phyloP scores from a whole-genome alignment of 2,113 vertebrate species.

The Carassius gibelio region DNA sequence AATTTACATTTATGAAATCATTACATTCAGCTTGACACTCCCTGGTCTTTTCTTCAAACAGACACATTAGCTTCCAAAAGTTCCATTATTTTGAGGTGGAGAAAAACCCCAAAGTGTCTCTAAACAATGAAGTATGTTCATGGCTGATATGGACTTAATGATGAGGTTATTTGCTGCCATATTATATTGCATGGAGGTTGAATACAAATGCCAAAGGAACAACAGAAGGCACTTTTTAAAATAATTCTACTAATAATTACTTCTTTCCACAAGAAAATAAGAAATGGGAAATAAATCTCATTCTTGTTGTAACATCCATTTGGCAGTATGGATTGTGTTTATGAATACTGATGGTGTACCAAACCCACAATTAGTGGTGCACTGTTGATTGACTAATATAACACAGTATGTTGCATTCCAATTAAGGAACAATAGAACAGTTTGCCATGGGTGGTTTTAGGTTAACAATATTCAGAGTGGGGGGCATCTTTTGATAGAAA shows the following conservation, averaged over 20 bases:
- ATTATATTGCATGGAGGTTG: slow-evolving; percentile 29
- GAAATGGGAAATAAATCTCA: slow-evolving; percentile 1
- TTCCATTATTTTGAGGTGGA: slow-evolving; percentile 22
- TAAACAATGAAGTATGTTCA: slow-evolving; percentile 48
- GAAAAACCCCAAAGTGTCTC: slow-evolving; percentile 32
- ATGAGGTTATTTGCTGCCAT: slow-evolving; percentile 48
- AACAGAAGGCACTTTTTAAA: slow-evolving; percentile 30
- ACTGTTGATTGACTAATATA: slow-evolving; percentile 2
- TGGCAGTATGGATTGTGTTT: neutral
- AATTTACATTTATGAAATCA: slow-evolving; percentile 55
- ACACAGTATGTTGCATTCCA: slow-evolving; percentile 16
- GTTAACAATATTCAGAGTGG: neutral
- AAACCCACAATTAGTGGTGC: slow-evolving; percentile 29
- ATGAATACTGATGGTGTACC: neutral
- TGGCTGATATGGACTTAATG: slow-evolving; percentile 46
- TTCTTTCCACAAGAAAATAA: slow-evolving; percentile 30
- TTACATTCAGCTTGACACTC: slow-evolving; percentile 41
- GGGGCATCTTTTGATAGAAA: neutral
- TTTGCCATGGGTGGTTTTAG: neutral
- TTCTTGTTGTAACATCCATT: neutral
- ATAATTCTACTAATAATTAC: slow-evolving; percentile 46
- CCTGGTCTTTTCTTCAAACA: slow-evolving; percentile 22
- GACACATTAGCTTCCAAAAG: neutral
- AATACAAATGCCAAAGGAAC: slow-evolving; percentile 48
- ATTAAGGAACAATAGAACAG: neutral